phyloP scores from a whole-genome alignment of 1,140 invertebrate species.

The Drosophila erecta region DNA sequence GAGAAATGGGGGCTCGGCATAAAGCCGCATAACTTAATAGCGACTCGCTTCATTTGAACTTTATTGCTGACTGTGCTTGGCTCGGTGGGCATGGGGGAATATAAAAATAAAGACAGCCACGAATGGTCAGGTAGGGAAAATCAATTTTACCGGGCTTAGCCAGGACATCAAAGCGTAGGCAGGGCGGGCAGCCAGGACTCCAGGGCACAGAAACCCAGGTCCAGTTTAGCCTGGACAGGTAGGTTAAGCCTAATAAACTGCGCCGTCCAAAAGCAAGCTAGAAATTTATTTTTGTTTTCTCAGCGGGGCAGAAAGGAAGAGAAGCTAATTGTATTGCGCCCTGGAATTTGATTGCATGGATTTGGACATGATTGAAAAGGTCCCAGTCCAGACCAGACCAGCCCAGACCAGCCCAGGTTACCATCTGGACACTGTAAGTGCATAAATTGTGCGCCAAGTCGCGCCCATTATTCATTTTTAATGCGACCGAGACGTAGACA shows the following conservation, averaged over 20 bases:
- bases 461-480: conserved; percentile 82
- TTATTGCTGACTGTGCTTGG: conserved; percentile 59
- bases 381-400: conserved; percentile 8
- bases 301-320: conserved; percentile 12
- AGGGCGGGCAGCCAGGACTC: conserved; percentile 4
- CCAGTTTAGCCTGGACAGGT: conserved; percentile 20
- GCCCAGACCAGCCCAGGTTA: conserved; percentile 15
- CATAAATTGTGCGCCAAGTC: conserved; percentile 74
- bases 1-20: conserved; percentile 8
- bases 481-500: conserved; percentile 62
- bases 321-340: conserved; percentile 77
- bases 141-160: conserved; percentile 78
- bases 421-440: conserved; percentile 56
- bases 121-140: conserved; percentile 48
- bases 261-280: conserved; percentile 62
- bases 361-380: conserved; percentile 80
- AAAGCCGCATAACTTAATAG: conserved; percentile 81
- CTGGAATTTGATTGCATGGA: conserved; percentile 78
- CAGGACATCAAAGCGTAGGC: conserved; percentile 75
- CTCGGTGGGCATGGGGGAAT: conserved; percentile 11
- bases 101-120: conserved; percentile 48
- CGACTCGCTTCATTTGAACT: conserved; percentile 77
- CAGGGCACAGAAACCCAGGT: background rate
- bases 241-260: conserved; percentile 78
- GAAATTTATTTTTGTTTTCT: conserved; percentile 56